phyloP scores from a whole-genome alignment of 2,797 vertebrate genomes.

The Oceanodroma leucorhoa region DNA sequence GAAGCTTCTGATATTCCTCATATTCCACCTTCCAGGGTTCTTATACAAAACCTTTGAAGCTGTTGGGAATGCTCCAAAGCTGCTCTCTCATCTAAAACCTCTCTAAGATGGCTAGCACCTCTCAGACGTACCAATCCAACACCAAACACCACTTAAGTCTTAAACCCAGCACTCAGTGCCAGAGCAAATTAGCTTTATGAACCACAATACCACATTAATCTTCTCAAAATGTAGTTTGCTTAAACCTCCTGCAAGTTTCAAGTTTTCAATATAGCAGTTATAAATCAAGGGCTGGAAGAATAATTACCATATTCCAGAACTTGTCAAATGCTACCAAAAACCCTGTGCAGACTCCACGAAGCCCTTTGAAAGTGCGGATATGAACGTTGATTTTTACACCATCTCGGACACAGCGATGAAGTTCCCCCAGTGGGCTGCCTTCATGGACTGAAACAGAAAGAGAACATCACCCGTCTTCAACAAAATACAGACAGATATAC shows the following conservation, averaged over 20 bases:
- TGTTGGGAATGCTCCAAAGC: background rate
- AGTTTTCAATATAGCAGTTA: background rate
- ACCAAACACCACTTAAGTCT: background rate
- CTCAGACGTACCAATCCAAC: background rate
- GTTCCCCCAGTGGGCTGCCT: constrained; percentile 91
- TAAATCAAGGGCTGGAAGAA: background rate
- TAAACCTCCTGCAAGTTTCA: background rate
- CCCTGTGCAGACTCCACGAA: constrained; percentile 93
- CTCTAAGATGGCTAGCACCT: background rate
- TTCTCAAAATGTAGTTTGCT: background rate
- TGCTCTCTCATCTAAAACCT: background rate
- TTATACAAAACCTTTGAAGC: background rate
- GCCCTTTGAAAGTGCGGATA: constrained; percentile 94
- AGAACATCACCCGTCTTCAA: background rate
- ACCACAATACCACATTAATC: background rate
- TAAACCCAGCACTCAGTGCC: background rate
- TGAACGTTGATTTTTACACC: constrained; percentile 91
- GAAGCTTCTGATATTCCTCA: background rate
- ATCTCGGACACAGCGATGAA: constrained; percentile 90
- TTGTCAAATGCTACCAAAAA: constrained; percentile 97
- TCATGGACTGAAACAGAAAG: constrained; percentile 80
- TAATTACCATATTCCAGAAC: constrained; percentile 97
- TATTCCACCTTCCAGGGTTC: background rate
- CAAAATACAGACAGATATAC: background rate
- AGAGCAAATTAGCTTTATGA: background rate